phyloP scores from a whole-genome alignment of 2,888 invertebrate genomes.

The Epistrophe grossulariae region DNA sequence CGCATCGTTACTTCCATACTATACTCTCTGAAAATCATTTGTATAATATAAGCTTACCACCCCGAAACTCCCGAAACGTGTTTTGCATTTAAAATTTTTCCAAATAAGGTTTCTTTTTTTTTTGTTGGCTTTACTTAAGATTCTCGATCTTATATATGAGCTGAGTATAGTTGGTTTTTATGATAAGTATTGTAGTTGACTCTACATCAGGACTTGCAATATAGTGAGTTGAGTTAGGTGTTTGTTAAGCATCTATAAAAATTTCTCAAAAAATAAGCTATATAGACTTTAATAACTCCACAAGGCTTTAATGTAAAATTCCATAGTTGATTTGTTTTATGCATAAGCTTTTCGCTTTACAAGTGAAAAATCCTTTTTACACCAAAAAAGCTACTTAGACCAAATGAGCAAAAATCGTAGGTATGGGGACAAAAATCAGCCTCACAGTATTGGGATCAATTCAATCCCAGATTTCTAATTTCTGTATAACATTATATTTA shows the following conservation, averaged over 20 bases:
- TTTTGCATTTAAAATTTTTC: conserved; percentile 17
- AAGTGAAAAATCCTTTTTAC: too few species aligned
- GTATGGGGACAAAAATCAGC: too few species aligned
- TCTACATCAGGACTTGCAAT: neutral
- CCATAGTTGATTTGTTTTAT: too few species aligned
- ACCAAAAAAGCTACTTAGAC: too few species aligned
- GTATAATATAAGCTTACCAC: neutral
- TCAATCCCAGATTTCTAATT: too few species aligned
- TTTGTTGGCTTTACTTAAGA: neutral
- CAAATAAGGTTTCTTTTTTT: neutral
- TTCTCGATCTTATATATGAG: neutral
- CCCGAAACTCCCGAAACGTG: conserved; percentile 3
- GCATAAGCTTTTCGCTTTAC: too few species aligned
- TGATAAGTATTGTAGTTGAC: neutral
- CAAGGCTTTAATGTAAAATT: neutral
- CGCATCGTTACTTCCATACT: neutral
- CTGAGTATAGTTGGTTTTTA: neutral
- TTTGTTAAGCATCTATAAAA: too few species aligned
- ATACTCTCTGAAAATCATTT: neutral
- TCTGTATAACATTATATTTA: too few species aligned
- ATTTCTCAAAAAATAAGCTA: neutral
- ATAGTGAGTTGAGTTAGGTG: neutral
- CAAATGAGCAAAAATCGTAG: too few species aligned
- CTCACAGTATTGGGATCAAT: too few species aligned
- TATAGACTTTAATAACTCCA: neutral